Conservation (phyloP, 2,113 vertebrate species). For the Scytalopus superciliaris region DNA sequence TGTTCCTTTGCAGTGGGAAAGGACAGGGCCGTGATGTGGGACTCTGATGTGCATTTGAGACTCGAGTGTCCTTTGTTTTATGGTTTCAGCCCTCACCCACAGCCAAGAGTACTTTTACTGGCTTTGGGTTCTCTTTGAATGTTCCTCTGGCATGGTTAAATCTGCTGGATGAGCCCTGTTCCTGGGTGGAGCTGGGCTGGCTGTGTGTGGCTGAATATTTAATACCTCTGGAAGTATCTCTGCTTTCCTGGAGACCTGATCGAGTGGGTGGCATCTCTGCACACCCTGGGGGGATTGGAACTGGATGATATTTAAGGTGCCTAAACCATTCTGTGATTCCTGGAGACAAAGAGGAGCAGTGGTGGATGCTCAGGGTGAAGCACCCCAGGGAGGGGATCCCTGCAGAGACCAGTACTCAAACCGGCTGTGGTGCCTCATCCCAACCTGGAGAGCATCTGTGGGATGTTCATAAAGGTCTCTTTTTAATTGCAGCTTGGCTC, state of each 20-base stretch:
- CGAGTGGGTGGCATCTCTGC: background rate
- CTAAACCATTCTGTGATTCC: background rate
- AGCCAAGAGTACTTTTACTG: background rate
- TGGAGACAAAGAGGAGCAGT: background rate
- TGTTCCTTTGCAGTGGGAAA: background rate
- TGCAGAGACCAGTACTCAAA: background rate
- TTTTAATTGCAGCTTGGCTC: background rate
- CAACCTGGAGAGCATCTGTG: rapidly evolving
- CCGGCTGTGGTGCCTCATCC: background rate
- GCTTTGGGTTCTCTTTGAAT: background rate
- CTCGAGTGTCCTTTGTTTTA: background rate
- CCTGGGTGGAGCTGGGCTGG: background rate
- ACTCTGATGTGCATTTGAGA: background rate
- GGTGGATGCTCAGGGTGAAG: background rate
- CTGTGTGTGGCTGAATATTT: background rate
- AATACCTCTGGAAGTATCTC: background rate
- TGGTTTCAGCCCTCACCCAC: background rate
- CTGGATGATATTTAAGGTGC: background rate
- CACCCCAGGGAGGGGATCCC: background rate
- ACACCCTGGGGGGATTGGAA: background rate
- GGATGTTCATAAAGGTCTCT: background rate
- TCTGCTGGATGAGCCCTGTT: background rate
- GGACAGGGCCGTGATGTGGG: background rate
- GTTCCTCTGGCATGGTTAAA: background rate
- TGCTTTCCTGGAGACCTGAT: rapidly evolving